Conservation (phyloP, 2,888 invertebrate genomes). For the Drosophila kanekoi region DNA sequence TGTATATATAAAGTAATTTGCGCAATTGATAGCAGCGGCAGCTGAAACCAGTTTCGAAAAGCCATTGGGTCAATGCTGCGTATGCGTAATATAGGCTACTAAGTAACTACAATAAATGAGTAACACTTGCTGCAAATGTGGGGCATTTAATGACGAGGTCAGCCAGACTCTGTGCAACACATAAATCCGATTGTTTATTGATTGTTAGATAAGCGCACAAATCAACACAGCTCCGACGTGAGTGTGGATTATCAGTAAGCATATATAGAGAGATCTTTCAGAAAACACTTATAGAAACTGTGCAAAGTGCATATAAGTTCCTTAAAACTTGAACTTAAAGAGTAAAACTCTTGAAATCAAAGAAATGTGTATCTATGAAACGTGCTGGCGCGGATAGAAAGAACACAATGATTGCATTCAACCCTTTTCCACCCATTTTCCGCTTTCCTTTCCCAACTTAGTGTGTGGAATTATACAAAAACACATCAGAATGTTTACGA, state of each 20-base stretch:
- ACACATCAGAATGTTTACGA: not conserved
- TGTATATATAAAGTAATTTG: conserved; percentile 24
- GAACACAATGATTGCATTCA: too few species aligned
- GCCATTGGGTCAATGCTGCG: conserved; percentile 47
- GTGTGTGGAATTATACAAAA: too few species aligned
- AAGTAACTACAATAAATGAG: conserved; percentile 13
- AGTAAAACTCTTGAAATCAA: too few species aligned
- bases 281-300: not conserved
- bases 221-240: not conserved
- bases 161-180: conserved; percentile 4
- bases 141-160: conserved; percentile 24
- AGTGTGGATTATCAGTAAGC: not conserved
- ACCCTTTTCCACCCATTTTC: too few species aligned
- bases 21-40: conserved; percentile 37
- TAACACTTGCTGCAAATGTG: conserved; percentile 25
- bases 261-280: not conserved
- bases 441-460: too few species aligned
- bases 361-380: too few species aligned
- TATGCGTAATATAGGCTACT: conserved; percentile 36
- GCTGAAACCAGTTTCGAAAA: conserved; percentile 36
- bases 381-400: too few species aligned
- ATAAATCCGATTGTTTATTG: conserved; percentile 7
- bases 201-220: conserved; percentile 7
- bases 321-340: not conserved
- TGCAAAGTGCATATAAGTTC: too few species aligned